phyloP scores from a whole-genome alignment of 2,888 invertebrate genomes.

The Mayetiola destructor region DNA sequence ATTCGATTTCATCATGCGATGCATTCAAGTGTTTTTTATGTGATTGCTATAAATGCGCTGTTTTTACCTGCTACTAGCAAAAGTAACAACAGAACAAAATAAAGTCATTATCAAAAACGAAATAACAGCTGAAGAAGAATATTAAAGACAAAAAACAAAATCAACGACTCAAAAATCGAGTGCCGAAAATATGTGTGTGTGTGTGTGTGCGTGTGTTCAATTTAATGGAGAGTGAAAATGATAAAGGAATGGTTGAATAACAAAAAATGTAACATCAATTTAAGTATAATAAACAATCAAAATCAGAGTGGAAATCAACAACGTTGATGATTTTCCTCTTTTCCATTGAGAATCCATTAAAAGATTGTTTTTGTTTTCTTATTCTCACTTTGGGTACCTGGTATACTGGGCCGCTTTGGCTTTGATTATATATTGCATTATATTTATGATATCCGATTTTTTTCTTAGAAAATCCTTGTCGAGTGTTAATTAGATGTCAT shows the following conservation, averaged over 20 bases:
- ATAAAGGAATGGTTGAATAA: neutral
- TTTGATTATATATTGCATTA: neutral
- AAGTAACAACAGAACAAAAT: neutral
- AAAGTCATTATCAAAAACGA: constrained; percentile 4
- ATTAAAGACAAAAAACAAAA: neutral
- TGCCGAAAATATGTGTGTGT: no score
- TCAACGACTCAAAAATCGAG: no score
- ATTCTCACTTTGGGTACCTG: no score
- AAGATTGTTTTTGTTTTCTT: no score
- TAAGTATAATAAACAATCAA: neutral
- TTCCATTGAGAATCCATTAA: no score
- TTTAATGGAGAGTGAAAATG: neutral
- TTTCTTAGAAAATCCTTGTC: neutral
- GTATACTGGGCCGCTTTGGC: neutral
- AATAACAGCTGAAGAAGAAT: neutral
- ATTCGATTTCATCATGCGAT: neutral
- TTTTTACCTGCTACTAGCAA: no score
- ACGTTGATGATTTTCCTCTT: no score
- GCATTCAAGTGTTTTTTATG: neutral
- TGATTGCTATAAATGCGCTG: neutral
- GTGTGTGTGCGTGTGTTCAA: neutral
- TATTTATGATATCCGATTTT: neutral
- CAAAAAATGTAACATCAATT: neutral
- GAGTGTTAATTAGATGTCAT: no score
- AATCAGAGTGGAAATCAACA: neutral